phyloP scores from a whole-genome alignment of 2,888 invertebrate species.

The Omphaloscelis lunosa region DNA sequence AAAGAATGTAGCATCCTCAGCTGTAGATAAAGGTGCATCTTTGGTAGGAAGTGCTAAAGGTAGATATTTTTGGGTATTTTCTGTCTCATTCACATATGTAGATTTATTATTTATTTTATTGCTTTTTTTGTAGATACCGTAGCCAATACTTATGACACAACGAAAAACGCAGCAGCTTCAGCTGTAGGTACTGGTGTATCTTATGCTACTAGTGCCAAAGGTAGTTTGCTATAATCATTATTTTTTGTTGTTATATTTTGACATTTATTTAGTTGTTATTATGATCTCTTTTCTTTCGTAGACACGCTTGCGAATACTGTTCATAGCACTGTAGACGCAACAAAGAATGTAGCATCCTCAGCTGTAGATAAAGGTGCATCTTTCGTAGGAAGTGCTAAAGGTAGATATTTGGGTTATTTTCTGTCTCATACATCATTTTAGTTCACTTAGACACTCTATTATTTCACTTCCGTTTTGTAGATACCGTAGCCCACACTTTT shows the following conservation, averaged over 20 bases:
- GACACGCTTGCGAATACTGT: constrained; percentile 73
- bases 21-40: constrained; percentile 75
- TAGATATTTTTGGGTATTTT: constrained; percentile 53
- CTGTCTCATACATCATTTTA: not conserved
- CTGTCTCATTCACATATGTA: not conserved
- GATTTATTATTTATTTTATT: constrained; percentile 26
- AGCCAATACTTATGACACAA: constrained; percentile 70
- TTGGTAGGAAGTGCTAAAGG: constrained; percentile 77
- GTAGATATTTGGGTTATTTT: constrained; percentile 59
- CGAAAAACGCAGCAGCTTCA: constrained; percentile 50
- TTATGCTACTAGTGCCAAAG: constrained; percentile 76
- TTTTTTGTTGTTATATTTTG: constrained; percentile 12
- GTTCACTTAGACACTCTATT: constrained; percentile 7
- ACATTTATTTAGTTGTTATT: no score
- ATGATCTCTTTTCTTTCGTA: constrained; percentile 39
- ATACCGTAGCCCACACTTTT: constrained; percentile 75
- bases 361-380: constrained; percentile 76
- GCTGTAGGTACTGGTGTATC: constrained; percentile 77
- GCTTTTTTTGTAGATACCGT: constrained; percentile 75
- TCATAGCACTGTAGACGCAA: constrained; percentile 77
- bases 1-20: constrained; percentile 77
- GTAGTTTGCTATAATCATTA: constrained; percentile 62
- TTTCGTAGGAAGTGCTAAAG: constrained; percentile 76
- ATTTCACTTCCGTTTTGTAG: constrained; percentile 71
- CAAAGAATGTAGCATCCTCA: constrained; percentile 77